A percentile compares a stretch with the other conserved stretches of the same genome.
These are phyloP conservation scores for Oreochromis niloticus DNA, from an alignment of 2,113 vertebrate genomes.

Conservation along the genomic window DNA sequence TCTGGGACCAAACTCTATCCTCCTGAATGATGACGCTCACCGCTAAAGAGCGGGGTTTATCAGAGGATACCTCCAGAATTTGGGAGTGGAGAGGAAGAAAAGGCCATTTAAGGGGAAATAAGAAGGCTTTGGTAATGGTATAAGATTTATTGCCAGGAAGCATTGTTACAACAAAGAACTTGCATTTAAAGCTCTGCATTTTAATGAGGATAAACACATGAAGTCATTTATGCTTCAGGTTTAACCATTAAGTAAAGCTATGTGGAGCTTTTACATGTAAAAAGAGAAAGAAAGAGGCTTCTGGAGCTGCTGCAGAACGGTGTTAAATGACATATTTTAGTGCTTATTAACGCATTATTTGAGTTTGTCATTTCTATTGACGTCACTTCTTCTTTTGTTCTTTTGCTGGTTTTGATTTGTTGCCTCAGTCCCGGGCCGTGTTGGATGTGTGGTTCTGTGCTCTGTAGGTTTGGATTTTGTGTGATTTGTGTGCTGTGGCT, in stretches of 20 bases:
- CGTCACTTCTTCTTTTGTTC: not conserved
- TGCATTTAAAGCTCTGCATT: not conserved
- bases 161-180: not conserved
- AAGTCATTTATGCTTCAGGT: not conserved
- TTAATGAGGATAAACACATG: not conserved
- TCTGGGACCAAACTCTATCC: not conserved
- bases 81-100: not conserved
- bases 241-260: not conserved
- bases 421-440: conserved; percentile 25
- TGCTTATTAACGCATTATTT: not conserved
- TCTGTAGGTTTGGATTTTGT: conserved; percentile 38
- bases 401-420: conserved; percentile 6
- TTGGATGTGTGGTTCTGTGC: conserved; percentile 51
- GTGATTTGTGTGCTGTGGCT: not conserved
- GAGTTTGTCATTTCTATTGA: not conserved
- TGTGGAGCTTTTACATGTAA: not conserved
- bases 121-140: not conserved
- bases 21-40: no score
- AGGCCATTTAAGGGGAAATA: not conserved
- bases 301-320: not conserved
- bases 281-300: not conserved
- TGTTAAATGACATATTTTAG: not conserved
- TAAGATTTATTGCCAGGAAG: not conserved
- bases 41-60: not conserved
- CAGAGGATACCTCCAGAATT: not conserved